These are phyloP conservation scores for Agonopterix arenella DNA, from an alignment of 2,888 invertebrate genomes.

Conservation along the genomic window DNA sequence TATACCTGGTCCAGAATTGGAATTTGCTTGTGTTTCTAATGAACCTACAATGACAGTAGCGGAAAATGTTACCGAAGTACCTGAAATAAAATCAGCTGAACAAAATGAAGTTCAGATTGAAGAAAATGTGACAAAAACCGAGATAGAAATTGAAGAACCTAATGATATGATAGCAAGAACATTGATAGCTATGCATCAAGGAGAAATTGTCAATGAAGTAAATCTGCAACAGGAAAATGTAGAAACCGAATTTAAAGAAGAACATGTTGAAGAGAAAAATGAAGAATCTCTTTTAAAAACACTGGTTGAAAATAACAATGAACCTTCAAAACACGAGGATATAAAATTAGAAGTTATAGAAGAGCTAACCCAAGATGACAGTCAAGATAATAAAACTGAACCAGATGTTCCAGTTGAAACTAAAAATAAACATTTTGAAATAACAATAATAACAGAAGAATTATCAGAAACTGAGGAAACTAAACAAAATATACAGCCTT, in stretches of 20 bases:
- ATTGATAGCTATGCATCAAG: slow-evolving; percentile 7
- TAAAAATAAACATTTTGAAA: slow-evolving; percentile 31
- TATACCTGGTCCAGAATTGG: slow-evolving; percentile 66
- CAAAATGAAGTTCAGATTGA: not conserved
- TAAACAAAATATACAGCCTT: not conserved
- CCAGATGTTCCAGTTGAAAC: slow-evolving; percentile 4
- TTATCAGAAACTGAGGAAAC: slow-evolving; percentile 1
- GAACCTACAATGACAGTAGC: slow-evolving; percentile 8
- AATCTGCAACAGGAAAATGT: not conserved
- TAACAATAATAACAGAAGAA: slow-evolving; percentile 52
- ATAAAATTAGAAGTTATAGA: not conserved
- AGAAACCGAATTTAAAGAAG: not conserved
- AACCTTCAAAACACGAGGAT: not conserved
- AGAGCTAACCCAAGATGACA: not conserved
- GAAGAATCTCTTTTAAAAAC: not conserved
- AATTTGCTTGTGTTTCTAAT: slow-evolving; percentile 59
- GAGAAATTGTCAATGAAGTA: not conserved
- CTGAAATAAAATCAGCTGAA: not conserved
- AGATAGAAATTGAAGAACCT: slow-evolving; percentile 5
- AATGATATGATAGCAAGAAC: slow-evolving; percentile 5
- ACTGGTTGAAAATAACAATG: not conserved
- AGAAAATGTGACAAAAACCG: not conserved
- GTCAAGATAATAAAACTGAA: slow-evolving; percentile 8
- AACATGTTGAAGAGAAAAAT: not conserved
- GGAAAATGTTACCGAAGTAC: not conserved